Base-by-base conservation (phyloP, 2,888 invertebrate species). In the Lydus trimaculatus region DNA sequence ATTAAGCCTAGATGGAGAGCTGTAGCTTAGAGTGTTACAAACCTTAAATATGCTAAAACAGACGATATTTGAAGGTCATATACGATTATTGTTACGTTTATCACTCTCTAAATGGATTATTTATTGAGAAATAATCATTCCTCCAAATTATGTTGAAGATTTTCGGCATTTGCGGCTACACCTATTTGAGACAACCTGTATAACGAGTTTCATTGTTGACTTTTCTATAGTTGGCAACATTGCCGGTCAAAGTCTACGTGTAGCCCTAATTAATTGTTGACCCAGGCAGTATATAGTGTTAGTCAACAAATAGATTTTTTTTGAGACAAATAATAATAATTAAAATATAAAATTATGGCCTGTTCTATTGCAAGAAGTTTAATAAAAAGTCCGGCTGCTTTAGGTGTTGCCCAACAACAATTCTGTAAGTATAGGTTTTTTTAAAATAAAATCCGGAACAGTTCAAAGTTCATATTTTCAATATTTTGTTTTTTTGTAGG, bases 401-500 rank as follows among this genome's bases (percentile, higher is more conserved):
- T 76, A 63, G 75, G 78, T 62, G 39, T 76, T 63, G 69, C 72
- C 23, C 79, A 79, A 65, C 79, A 80, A 67, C 75, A 78, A 68
- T 76, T 75, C 63, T 75, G 81, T 81, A 76, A 78, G 78, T n/a
- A 71, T 39, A 0, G 2, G 6, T 31, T n/a, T 56, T 71, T 56
- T 66, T 63, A 31, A 11, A 63, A 13, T 56, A 15, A 56, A 25
- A 20, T 20, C 15, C 0, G 48, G 20, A 20, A 64, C 59, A 62
- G 65, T 65, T 63, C 63, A 60, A 63, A 56, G 67, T 63, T 33
- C 23, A 56, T 25, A 15, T 25, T 25, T 23, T 0, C 28, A 69
- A 63, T 74, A 66, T 71, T 72, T 71, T 72, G 66, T 66, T 59
- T 65, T 64, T 63, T 71, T 78, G 1, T 76, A 89, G 89, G 86